These are phyloP conservation scores for Delia radicum DNA, from an alignment of 1,140 invertebrate genomes.

Conservation along the genomic window DNA sequence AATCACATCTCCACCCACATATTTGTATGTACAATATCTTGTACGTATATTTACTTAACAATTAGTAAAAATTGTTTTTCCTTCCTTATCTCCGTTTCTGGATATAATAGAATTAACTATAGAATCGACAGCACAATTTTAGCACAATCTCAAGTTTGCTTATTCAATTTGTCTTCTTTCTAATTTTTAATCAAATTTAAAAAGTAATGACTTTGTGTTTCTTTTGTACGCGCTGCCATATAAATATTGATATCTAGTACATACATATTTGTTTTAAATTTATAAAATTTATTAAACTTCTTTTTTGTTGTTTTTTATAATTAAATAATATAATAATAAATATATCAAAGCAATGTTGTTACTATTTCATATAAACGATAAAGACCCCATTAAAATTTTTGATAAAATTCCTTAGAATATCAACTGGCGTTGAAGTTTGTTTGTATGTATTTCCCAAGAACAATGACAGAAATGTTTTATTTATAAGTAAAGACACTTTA, in stretches of 20 bases:
- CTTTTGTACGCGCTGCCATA: not conserved
- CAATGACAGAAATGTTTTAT: not conserved
- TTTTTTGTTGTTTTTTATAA: not conserved
- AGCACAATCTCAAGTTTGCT: too few relatives aligned
- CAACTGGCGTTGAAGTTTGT: not conserved
- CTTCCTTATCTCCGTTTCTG: not conserved
- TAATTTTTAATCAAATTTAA: too few relatives aligned
- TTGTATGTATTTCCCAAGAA: not conserved
- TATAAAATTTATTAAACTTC: not conserved
- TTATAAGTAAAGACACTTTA: not conserved
- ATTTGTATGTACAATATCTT: too few relatives aligned
- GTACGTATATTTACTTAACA: too few relatives aligned
- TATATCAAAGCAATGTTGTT: not conserved
- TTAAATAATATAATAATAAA: not conserved
- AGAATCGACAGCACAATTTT: too few relatives aligned
- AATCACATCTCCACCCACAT: too few relatives aligned
- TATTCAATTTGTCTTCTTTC: too few relatives aligned
- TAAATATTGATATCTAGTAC: not conserved
- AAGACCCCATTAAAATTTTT: slow-evolving; percentile 19
- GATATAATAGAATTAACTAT: not conserved
- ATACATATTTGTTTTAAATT: not conserved
- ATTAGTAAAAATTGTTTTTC: too few relatives aligned
- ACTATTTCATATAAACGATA: not conserved
- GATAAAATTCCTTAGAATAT: slow-evolving; percentile 1
- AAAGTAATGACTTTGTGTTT: not conserved